A percentile compares a stretch with the other conserved stretches of the same genome.
These are phyloP conservation scores for Rhipidura dahli DNA, from an alignment of 2,113 vertebrate species.

Conservation along the genomic window DNA sequence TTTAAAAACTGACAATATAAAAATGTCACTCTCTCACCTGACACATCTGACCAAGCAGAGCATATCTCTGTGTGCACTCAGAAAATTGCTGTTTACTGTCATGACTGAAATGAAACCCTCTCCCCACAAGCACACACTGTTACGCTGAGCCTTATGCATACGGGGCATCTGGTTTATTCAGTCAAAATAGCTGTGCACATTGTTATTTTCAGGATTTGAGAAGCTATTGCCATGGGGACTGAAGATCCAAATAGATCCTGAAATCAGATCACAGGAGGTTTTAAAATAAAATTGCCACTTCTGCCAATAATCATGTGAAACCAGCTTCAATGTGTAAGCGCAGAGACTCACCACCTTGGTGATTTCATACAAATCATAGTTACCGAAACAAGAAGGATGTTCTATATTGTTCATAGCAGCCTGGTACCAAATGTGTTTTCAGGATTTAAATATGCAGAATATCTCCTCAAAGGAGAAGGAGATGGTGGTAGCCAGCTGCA, in stretches of 20 bases:
- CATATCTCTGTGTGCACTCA: not conserved
- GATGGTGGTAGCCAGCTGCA: not conserved
- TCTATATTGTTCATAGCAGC: not conserved
- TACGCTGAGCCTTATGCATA: not conserved
- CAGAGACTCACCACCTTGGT: not conserved
- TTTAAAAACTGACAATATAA: not conserved
- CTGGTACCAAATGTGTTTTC: not conserved
- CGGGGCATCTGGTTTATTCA: constrained; percentile 10
- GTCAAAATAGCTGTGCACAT: constrained; percentile 41
- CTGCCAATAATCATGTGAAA: constrained; percentile 37
- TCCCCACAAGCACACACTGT: not conserved
- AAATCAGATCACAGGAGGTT: constrained; percentile 35
- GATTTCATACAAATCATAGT: not conserved
- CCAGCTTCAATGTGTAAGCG: not conserved
- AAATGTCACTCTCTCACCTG: not conserved
- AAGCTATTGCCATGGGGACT: constrained; percentile 62
- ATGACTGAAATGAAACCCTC: not conserved
- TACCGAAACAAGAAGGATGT: not conserved
- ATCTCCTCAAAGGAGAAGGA: not conserved
- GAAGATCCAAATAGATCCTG: constrained; percentile 58
- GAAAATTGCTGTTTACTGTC: not conserved
- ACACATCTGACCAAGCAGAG: not conserved
- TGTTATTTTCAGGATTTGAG: constrained; percentile 51
- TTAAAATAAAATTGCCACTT: constrained; percentile 42
- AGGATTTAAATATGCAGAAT: not conserved